Percentiles rank a stretch among this genome's conserved stretches.
Conservation (phyloP, 2,113 vertebrate species). For the Rhegmatorhina hoffmannsi region DNA sequence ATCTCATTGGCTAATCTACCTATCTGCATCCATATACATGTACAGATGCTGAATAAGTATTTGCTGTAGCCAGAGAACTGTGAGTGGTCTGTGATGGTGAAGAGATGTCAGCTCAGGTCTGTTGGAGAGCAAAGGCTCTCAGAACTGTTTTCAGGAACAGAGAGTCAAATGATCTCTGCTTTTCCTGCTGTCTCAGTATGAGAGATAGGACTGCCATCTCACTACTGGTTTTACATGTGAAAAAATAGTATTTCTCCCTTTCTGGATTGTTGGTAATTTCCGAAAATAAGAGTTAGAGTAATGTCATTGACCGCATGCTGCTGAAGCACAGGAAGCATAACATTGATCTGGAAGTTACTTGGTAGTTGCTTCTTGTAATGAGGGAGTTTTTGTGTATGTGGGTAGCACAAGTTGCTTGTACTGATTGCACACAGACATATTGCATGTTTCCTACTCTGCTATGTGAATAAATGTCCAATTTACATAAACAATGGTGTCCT, state of each 20-base stretch:
- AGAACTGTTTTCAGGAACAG: not conserved
- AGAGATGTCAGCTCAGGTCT: not conserved
- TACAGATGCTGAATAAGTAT: not conserved
- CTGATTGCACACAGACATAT: not conserved
- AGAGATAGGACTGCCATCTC: not conserved
- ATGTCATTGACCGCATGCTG: not conserved
- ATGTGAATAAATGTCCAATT: slow-evolving; percentile 15
- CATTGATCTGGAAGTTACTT: not conserved
- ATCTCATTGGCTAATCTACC: not conserved
- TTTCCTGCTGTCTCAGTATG: not conserved
- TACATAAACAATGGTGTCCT: not conserved
- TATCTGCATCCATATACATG: not conserved
- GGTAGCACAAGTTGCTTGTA: not conserved
- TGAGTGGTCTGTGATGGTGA: not conserved
- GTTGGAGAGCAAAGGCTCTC: not conserved
- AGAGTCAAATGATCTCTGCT: not conserved
- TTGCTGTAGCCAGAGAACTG: not conserved
- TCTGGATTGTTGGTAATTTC: not conserved
- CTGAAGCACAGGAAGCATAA: not conserved
- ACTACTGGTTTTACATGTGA: not conserved
- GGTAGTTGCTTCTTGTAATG: not conserved
- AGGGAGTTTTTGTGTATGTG: not conserved
- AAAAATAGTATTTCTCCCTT: not conserved
- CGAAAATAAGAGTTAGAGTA: not conserved
- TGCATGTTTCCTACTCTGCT: not conserved